A percentile compares a stretch with the other conserved stretches of the same genome.
Conservation (phyloP, 2,797 vertebrate species). For the Coccyzus lansbergi region DNA sequence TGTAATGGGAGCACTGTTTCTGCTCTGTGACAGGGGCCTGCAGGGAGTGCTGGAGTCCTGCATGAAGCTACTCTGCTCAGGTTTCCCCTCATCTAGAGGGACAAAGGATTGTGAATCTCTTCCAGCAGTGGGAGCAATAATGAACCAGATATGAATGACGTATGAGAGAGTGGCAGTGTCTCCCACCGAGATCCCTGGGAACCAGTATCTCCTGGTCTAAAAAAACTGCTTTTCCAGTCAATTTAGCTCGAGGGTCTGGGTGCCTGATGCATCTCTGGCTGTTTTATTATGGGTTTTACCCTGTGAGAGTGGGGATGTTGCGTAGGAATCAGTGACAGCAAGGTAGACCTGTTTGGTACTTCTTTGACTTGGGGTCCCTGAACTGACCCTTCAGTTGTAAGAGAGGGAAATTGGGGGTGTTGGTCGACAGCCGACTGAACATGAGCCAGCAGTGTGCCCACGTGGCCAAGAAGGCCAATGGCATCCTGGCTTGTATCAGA, state of each 20-base stretch:
- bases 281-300: background rate
- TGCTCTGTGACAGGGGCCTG: too few species aligned
- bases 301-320: fast-evolving
- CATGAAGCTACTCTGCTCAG: background rate
- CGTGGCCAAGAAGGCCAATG: too few species aligned
- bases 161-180: fast-evolving
- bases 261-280: background rate
- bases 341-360: too few species aligned
- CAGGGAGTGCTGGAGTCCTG: background rate
- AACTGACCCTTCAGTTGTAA: too few species aligned
- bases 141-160: background rate
- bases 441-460: too few species aligned
- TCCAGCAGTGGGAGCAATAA: background rate
- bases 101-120: background rate
- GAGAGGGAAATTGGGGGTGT: too few species aligned
- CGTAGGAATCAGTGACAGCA: too few species aligned
- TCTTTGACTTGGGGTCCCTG: too few species aligned
- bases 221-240: background rate
- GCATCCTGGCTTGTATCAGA: too few species aligned
- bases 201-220: background rate
- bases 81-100: background rate
- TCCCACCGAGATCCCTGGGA: background rate
- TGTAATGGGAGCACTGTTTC: fast-evolving
- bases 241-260: background rate
- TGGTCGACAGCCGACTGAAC: too few species aligned